Evolutionary conservation across 1,140 invertebrate genomes (phyloP).

Genomic region (Trichogramma pretiosum): DNA sequence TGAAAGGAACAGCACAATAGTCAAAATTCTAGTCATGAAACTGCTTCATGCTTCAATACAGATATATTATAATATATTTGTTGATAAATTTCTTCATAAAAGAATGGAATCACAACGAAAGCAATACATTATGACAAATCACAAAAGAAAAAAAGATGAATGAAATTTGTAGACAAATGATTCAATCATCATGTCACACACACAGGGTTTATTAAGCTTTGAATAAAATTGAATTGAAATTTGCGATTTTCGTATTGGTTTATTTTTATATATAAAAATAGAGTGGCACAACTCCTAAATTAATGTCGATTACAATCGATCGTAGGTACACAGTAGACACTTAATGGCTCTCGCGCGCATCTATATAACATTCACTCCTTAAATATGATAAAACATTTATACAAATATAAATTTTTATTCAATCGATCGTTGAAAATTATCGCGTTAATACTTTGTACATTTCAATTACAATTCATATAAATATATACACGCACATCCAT

Average conservation of each 20-base stretch:
- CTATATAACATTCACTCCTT: conserved; percentile 1
- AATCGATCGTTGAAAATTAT: background rate
- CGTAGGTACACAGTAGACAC: background rate
- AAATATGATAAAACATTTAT: background rate
- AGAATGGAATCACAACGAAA: too few species aligned
- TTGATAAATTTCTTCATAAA: too few species aligned
- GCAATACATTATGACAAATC: too few species aligned
- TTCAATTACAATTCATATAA: background rate
- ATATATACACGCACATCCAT: background rate
- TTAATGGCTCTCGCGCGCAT: background rate
- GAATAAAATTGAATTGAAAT: background rate
- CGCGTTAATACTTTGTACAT: too few species aligned
- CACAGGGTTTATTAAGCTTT: too few species aligned
- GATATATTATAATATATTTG: too few species aligned
- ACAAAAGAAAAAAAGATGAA: too few species aligned
- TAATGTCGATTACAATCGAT: conserved; percentile 1
- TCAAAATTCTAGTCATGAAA: too few species aligned
- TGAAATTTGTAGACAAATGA: too few species aligned
- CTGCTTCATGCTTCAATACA: too few species aligned
- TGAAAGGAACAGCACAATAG: too few species aligned
- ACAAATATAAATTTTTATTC: background rate
- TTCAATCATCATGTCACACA: too few species aligned
- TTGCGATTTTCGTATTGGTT: conserved; percentile 4
- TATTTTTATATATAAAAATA: conserved; percentile 18
- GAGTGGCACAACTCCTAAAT: conserved; percentile 1